Conservation (phyloP, 2,113 vertebrate genomes). For the Chauna torquata region DNA sequence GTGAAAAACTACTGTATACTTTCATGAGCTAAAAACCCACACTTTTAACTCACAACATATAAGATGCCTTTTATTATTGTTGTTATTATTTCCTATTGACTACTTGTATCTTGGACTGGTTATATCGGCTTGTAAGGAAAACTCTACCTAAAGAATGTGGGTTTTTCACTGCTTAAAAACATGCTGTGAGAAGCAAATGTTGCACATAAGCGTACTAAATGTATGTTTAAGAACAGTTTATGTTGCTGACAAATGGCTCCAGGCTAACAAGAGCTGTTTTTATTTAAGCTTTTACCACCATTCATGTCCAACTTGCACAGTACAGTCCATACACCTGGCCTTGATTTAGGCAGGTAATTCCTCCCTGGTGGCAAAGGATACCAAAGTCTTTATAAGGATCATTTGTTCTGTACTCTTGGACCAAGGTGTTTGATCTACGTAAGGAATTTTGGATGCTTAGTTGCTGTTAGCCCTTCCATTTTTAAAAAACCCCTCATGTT, state of each 20-base stretch:
- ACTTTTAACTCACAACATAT: neutral
- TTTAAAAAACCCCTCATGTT: neutral
- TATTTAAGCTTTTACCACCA: neutral
- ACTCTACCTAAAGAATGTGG: neutral
- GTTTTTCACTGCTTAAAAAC: neutral
- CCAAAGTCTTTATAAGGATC: neutral
- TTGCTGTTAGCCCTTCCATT: neutral
- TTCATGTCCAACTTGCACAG: fast-evolving
- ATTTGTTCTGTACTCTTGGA: neutral
- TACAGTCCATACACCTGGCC: neutral
- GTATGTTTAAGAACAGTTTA: neutral
- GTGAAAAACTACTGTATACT: neutral
- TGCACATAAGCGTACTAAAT: neutral
- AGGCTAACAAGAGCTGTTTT: neutral
- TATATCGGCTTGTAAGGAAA: neutral
- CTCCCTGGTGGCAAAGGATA: neutral
- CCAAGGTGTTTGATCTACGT: neutral
- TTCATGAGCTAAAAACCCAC: neutral
- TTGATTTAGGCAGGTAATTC: neutral
- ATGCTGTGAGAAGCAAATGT: fast-evolving
- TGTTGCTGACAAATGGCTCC: neutral
- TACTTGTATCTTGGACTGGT: neutral
- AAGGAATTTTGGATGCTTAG: neutral
- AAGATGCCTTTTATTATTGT: neutral
- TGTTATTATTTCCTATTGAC: neutral